A percentile compares a stretch with the other conserved stretches of the same genome.
Conservation (phyloP, 2,113 vertebrate species). For the Dolichallabes microphthalmus region DNA sequence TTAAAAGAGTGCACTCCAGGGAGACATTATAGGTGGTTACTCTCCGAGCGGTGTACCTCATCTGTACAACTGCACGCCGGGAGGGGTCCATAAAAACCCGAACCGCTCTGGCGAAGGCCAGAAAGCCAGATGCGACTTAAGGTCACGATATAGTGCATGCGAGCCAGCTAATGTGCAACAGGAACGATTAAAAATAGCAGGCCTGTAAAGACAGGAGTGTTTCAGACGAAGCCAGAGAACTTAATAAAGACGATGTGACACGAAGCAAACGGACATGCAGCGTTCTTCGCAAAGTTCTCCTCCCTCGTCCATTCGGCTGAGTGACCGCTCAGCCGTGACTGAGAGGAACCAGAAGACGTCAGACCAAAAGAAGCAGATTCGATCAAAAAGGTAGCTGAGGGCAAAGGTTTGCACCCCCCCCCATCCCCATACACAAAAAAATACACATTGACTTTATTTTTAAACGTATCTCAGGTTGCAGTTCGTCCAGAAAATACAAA, state of each 20-base stretch:
- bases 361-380: not conserved
- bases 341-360: not conserved
- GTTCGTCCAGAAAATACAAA: not conserved
- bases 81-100: slow-evolving; percentile 32
- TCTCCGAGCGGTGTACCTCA: slow-evolving; percentile 40
- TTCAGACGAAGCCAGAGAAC: not conserved
- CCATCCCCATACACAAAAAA: not conserved
- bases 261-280: not conserved
- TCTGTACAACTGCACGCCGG: slow-evolving; percentile 17
- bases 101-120: slow-evolving; percentile 10
- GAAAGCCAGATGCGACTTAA: slow-evolving; percentile 23
- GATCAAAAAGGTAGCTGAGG: not conserved
- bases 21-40: slow-evolving; percentile 54
- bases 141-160: slow-evolving; percentile 11
- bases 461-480: not conserved
- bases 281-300: not conserved
- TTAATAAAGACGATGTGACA: not conserved
- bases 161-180: not conserved
- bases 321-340: not conserved
- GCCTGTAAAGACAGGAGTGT: not conserved
- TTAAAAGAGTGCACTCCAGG: slow-evolving; percentile 45
- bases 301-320: not conserved
- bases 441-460: not conserved
- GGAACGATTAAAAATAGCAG: slow-evolving; percentile 24
- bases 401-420: not conserved